phyloP scores from a whole-genome alignment of 2,888 invertebrate species.

The Noctuana brunneofusca region DNA sequence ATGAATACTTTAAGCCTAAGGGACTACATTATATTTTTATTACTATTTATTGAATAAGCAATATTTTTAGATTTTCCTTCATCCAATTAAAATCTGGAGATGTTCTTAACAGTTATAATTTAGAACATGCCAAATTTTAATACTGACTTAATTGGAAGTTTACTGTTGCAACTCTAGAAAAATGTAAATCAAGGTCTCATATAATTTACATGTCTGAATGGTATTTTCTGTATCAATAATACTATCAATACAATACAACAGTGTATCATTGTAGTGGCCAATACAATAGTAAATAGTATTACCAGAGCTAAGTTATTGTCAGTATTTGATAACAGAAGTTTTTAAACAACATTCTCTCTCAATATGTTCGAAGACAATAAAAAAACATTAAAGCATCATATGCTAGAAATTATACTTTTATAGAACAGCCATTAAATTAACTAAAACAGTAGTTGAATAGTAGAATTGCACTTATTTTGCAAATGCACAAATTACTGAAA shows the following conservation, averaged over 20 bases:
- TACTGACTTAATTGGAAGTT: background rate
- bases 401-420: too few species aligned
- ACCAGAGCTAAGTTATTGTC: background rate
- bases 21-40: background rate
- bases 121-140: conserved; percentile 1
- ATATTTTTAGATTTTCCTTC: background rate
- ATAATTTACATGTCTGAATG: background rate
- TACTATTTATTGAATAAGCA: background rate
- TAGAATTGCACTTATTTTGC: too few species aligned
- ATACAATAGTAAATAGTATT: background rate
- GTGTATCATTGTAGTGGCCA: too few species aligned
- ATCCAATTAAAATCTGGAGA: background rate
- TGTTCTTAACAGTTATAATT: background rate
- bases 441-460: too few species aligned
- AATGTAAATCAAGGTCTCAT: too few species aligned
- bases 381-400: too few species aligned
- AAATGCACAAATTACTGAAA: too few species aligned
- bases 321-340: background rate
- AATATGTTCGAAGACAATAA: too few species aligned
- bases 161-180: conserved; percentile 6
- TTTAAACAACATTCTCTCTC: too few species aligned
- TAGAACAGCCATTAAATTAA: too few species aligned
- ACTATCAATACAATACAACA: too few species aligned
- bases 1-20: background rate
- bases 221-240: background rate